Percentiles rank a stretch among this genome's conserved stretches.
These are phyloP conservation scores for Phyllotreta cruciferae DNA, from an alignment of 2,888 invertebrate species.

Conservation along the genomic window DNA sequence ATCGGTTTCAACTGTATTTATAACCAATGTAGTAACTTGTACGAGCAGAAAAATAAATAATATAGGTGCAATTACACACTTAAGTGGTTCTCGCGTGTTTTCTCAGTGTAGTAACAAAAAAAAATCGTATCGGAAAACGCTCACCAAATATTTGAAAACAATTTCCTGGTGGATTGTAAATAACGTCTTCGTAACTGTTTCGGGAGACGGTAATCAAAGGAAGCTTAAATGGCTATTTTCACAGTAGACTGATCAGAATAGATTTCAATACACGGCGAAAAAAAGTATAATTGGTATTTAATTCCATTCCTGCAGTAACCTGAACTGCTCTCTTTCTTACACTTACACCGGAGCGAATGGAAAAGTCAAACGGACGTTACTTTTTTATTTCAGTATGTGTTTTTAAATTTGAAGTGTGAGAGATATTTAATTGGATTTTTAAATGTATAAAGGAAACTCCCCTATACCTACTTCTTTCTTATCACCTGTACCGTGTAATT, in stretches of 20 bases:
- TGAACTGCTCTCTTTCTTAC: slow-evolving; percentile 11
- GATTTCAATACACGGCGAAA: slow-evolving; percentile 21
- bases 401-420: too few relatives aligned
- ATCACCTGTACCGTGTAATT: slow-evolving; percentile 29
- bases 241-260: slow-evolving; percentile 29
- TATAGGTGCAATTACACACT: too few relatives aligned
- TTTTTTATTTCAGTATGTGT: too few relatives aligned
- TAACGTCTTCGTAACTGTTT: slow-evolving; percentile 22
- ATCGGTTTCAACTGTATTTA: slow-evolving; percentile 16
- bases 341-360: too few relatives aligned
- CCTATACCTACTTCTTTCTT: slow-evolving; percentile 26
- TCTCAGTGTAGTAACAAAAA: slow-evolving; percentile 3
- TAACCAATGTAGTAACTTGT: neutral
- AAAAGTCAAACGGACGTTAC: too few relatives aligned
- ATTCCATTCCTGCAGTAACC: slow-evolving; percentile 11
- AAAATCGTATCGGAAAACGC: slow-evolving; percentile 19
- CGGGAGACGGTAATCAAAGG: slow-evolving; percentile 24
- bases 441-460: neutral
- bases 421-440: too few relatives aligned
- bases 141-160: slow-evolving; percentile 30
- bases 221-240: slow-evolving; percentile 28
- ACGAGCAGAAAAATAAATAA: too few relatives aligned
- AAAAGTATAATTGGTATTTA: slow-evolving; percentile 25
- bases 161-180: slow-evolving; percentile 25
- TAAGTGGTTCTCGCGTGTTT: neutral